Percentiles rank a stretch among this genome's conserved stretches.
Evolutionary conservation across 53 echinoderm and acorn worm species (phyloP).

Genomic region (Echinarachnius parma): DNA sequence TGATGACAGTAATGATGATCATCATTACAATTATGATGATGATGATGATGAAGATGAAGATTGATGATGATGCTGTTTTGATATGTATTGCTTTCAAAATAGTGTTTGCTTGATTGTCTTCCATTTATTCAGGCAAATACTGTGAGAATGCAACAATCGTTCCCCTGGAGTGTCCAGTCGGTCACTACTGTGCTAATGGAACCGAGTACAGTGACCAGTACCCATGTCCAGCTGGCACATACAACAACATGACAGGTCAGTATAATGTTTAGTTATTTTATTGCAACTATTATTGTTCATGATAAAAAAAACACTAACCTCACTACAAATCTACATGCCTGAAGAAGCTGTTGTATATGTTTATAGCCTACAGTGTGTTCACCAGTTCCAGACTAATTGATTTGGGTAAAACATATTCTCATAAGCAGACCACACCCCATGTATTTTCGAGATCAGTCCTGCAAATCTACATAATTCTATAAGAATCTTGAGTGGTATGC

Average conservation of each 20-base stretch:
- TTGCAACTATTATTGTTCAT: not conserved
- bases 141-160: constrained; percentile 86
- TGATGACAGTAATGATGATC: constrained; percentile 26
- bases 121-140: constrained; percentile 58
- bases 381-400: too few species aligned
- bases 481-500: too few species aligned
- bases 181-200: constrained; percentile 88
- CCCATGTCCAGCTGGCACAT: constrained; percentile 81
- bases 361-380: too few species aligned
- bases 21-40: constrained; percentile 22
- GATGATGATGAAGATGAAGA: not conserved
- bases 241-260: constrained; percentile 88
- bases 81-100: not conserved
- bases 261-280: too few species aligned
- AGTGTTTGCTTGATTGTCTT: not conserved
- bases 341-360: too few species aligned
- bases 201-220: constrained; percentile 84
- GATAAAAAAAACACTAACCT: too few species aligned
- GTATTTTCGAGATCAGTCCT: too few species aligned
- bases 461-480: too few species aligned
- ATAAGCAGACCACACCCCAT: too few species aligned
- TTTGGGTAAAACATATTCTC: too few species aligned
- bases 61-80: not conserved
- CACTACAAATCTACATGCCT: too few species aligned
- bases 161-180: constrained; percentile 82